A percentile compares a stretch with the other conserved stretches of the same genome.
Evolutionary conservation across 1,140 invertebrate species (phyloP).

Genomic region (Watersipora subatra): DNA sequence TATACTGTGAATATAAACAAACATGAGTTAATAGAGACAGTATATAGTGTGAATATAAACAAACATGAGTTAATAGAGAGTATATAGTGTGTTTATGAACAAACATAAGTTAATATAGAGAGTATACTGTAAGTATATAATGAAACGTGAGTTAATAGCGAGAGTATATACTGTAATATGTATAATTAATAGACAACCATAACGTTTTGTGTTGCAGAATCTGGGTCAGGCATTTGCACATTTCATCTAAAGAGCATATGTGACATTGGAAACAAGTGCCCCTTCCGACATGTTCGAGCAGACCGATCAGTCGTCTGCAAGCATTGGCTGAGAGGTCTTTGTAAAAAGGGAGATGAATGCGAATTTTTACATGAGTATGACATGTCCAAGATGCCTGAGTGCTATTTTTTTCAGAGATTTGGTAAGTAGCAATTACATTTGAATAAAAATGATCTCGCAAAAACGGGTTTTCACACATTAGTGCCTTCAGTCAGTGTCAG

Average conservation of each 20-base stretch:
- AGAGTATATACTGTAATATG: too few species aligned
- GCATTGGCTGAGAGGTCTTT: slow-evolving; percentile 96
- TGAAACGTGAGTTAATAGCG: too few species aligned
- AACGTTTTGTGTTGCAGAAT: slow-evolving; percentile 61
- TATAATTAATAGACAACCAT: too few species aligned
- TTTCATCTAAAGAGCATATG: slow-evolving; percentile 72
- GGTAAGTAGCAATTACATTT: slow-evolving; percentile 29
- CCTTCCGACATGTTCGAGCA: slow-evolving; percentile 88
- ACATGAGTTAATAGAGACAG: too few species aligned
- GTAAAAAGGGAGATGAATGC: slow-evolving; percentile 98
- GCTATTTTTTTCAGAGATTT: slow-evolving; percentile 88
- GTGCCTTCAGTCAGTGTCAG: background rate
- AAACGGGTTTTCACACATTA: slow-evolving; percentile 7
- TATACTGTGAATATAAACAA: too few species aligned
- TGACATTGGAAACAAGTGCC: slow-evolving; percentile 75
- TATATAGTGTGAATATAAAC: too few species aligned
- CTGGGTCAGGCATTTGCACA: slow-evolving; percentile 86
- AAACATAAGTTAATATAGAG: too few species aligned
- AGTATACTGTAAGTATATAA: too few species aligned
- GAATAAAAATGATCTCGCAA: background rate
- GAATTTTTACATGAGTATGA: slow-evolving; percentile 99
- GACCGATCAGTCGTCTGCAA: slow-evolving; percentile 99
- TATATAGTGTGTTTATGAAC: too few species aligned
- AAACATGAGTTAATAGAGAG: too few species aligned
- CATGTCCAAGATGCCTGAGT: slow-evolving; percentile 99